phyloP scores from a whole-genome alignment of 2,888 invertebrate genomes.

The Arrhopalites spinosus region DNA sequence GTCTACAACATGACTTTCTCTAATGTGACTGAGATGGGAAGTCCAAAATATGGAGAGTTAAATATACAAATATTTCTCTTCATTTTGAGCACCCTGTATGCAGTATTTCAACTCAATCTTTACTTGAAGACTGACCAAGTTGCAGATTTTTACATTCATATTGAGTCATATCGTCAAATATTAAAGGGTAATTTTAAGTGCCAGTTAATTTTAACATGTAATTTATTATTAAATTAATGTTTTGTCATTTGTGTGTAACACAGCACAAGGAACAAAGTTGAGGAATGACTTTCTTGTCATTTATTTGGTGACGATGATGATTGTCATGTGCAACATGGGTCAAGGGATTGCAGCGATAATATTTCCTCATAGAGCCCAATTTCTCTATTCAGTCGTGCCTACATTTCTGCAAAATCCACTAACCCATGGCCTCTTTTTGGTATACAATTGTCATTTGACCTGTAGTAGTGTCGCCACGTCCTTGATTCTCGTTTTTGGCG shows the following conservation, averaged over 20 bases:
- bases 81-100: slow-evolving; percentile 12
- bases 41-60: slow-evolving; percentile 1
- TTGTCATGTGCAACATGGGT: slow-evolving; percentile 1
- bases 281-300: slow-evolving; percentile 10
- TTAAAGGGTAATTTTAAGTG: background rate
- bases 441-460: slow-evolving; percentile 6
- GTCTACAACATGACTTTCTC: background rate
- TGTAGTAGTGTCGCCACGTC: slow-evolving; percentile 6
- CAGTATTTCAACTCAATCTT: slow-evolving; percentile 2
- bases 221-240: background rate
- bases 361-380: slow-evolving; percentile 6
- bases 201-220: background rate
- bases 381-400: slow-evolving; percentile 4
- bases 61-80: slow-evolving; percentile 16
- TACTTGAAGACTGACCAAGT: background rate
- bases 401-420: background rate
- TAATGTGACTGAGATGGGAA: background rate
- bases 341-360: background rate
- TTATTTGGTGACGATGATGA: slow-evolving; percentile 2
- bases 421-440: background rate
- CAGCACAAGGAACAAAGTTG: background rate
- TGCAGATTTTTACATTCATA: background rate
- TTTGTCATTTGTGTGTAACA: too few species aligned
- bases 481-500: slow-evolving; percentile 4
- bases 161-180: background rate